Evolutionary conservation across 2,888 invertebrate genomes (phyloP).

Genomic region (Dimorphilus gyrociliatus): DNA sequence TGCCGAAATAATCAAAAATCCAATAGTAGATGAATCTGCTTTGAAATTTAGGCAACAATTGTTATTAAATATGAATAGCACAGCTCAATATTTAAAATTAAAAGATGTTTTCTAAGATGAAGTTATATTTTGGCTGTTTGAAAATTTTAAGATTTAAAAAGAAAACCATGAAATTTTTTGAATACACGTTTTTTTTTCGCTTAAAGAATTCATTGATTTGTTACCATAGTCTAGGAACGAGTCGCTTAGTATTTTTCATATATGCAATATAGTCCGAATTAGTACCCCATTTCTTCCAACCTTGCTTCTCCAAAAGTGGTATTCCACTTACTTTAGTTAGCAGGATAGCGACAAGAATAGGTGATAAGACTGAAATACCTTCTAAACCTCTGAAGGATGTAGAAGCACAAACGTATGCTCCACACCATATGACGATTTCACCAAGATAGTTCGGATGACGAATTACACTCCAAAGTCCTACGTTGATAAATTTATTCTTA

Average conservation of each 20-base stretch:
- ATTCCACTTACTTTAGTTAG: constrained; percentile 35
- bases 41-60: neutral
- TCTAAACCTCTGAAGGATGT: constrained; percentile 17
- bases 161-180: too few species aligned
- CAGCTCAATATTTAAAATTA: too few species aligned
- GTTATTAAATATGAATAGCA: constrained; percentile 1
- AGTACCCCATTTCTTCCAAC: constrained; percentile 27
- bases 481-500: constrained; percentile 25
- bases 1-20: constrained; percentile 1
- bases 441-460: constrained; percentile 35
- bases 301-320: constrained; percentile 29
- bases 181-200: too few species aligned
- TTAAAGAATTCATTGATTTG: too few species aligned
- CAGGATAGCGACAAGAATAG: constrained; percentile 28
- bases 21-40: constrained; percentile 1
- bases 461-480: constrained; percentile 28
- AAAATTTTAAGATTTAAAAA: too few species aligned
- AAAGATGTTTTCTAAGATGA: too few species aligned
- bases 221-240: constrained; percentile 31
- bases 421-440: constrained; percentile 32
- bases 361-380: constrained; percentile 23
- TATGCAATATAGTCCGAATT: constrained; percentile 27
- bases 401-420: constrained; percentile 21
- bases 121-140: too few species aligned
- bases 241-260: constrained; percentile 27